Conservation (phyloP, 2,888 invertebrate species). For the Boloria euphrosyne region DNA sequence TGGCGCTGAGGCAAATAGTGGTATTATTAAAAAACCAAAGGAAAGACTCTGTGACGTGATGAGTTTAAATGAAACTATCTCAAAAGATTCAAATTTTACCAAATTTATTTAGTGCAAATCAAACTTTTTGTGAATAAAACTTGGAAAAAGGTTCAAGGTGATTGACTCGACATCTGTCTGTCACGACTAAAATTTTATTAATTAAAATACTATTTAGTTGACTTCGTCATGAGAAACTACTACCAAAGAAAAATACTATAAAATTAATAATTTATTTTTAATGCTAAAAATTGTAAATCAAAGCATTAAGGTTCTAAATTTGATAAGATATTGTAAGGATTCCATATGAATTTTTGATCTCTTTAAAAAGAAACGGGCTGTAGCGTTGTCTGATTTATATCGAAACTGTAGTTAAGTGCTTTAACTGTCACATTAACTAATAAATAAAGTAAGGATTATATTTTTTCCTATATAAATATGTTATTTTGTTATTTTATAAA, state of each 20-base stretch:
- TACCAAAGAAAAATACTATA: conserved; percentile 15
- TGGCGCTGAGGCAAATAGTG: conserved; percentile 70
- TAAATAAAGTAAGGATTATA: not conserved
- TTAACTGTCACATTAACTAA: conserved; percentile 4
- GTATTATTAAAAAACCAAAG: not conserved
- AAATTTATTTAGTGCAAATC: no score
- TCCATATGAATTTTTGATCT: conserved; percentile 41
- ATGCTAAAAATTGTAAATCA: conserved; percentile 12
- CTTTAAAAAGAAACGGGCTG: conserved; percentile 26
- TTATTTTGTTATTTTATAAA: conserved; percentile 11
- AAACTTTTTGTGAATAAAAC: no score
- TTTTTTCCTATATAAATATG: conserved; percentile 7
- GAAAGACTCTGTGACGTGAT: no score
- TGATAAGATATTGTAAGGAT: conserved; percentile 14
- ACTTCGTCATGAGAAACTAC: no score
- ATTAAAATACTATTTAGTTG: no score
- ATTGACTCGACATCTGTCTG: no score
- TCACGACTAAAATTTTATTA: no score
- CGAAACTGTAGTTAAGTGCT: conserved; percentile 14
- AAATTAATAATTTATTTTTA: conserved; percentile 18
- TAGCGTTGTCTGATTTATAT: conserved; percentile 13
- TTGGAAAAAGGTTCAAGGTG: no score
- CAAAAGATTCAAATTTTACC: no score
- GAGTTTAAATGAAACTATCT: no score
- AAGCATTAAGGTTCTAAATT: conserved; percentile 11